Base-by-base conservation (phyloP, 2,113 vertebrate species). In the Mesembrinibis cayennensis region DNA sequence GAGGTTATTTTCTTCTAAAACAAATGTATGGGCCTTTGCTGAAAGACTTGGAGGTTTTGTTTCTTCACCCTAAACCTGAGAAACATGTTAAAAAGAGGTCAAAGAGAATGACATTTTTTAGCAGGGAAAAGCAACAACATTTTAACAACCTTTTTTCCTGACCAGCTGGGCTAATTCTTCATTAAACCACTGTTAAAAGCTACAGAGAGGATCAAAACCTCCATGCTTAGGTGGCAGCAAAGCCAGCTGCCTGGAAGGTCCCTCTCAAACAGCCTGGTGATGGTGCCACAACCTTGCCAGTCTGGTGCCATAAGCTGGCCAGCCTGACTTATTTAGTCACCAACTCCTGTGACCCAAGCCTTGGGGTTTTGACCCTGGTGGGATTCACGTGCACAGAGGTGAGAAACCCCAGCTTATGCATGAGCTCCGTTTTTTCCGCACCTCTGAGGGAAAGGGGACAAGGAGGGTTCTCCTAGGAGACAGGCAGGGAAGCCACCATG, bases 51-150 rank as follows among this genome's bases (percentile, higher is more conserved):
- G 63, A 84, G 34, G 25, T 69, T 94, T 92, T 87, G 19, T 84
- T 89, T 91, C 71, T 91, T 91, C 61, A 79, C 53, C 44, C 17
- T 72, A 85, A 94, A 94, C 78, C 78, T 90, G 79, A 95, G 73
- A 87, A 89, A 74, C 11, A 5, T 56, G 25, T 55, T 89, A 84
- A 84, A 87, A 95, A 74, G 36, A 70, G 34, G 42, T 87, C 40
- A 73, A 85, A 29, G 25, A 66, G 42, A 87, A 82, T 11, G 19
- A 69, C 25, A 25, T 50, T 67, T 94, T 93, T 84, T 59, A 95
- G 30, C 34, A 85, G 40, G 25, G 52, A 76, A 95, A 52, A 89
- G 38, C 47, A 93, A 56, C 36, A 71, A 52, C 32, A 84, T 79
- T 89, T 89, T 76, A 87, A 72, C 45, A 66, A 44, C 10, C 3